phyloP scores from a whole-genome alignment of 2,888 invertebrate species.

The Platerodrilus igneus region DNA sequence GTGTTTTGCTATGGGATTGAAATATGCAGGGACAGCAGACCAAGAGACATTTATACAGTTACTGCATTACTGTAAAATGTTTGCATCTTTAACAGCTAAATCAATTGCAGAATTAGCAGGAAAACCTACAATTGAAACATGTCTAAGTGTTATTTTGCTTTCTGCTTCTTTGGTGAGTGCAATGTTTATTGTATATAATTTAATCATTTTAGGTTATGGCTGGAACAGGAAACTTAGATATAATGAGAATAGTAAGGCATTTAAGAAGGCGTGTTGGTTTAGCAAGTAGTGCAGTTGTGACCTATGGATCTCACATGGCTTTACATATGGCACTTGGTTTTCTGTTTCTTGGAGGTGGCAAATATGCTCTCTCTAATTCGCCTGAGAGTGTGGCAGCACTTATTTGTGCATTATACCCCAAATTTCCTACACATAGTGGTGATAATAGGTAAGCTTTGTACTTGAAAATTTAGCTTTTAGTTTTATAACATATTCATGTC shows the following conservation, averaged over 20 bases:
- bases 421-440: constrained; percentile 92
- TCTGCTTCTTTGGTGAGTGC: constrained; percentile 71
- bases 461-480: too few relatives aligned
- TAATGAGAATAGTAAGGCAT: constrained; percentile 78
- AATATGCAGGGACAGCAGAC: constrained; percentile 90
- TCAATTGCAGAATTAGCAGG: constrained; percentile 84
- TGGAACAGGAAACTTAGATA: constrained; percentile 84
- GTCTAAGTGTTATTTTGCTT: constrained; percentile 76
- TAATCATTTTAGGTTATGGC: constrained; percentile 70
- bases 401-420: constrained; percentile 92
- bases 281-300: constrained; percentile 63
- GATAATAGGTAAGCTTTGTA: constrained; percentile 94
- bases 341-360: constrained; percentile 89
- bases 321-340: constrained; percentile 94
- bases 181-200: constrained; percentile 10
- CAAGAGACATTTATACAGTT: constrained; percentile 74
- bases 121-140: constrained; percentile 83
- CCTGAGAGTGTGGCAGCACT: constrained; percentile 85
- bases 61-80: constrained; percentile 66
- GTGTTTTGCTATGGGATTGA: constrained; percentile 87
- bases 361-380: constrained; percentile 77
- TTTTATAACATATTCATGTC: too few relatives aligned
- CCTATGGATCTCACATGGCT: constrained; percentile 90
- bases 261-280: constrained; percentile 77
- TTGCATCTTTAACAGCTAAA: constrained; percentile 63